phyloP scores from a whole-genome alignment of 2,797 vertebrate genomes.

The Eulemur albifrons region DNA sequence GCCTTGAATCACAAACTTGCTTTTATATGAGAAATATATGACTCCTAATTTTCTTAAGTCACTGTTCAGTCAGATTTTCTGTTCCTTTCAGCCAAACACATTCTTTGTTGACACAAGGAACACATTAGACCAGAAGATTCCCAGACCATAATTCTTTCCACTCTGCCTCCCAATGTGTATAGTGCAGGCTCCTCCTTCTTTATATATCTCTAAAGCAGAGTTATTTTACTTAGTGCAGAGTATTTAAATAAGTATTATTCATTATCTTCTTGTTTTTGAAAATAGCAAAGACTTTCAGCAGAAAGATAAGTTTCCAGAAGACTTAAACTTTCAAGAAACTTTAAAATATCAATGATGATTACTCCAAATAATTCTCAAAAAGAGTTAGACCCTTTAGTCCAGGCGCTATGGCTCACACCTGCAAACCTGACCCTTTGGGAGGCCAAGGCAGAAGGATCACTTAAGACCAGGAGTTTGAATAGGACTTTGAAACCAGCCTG shows the following conservation, averaged over 20 bases:
- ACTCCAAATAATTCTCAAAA: conserved; percentile 38
- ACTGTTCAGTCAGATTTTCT: neutral
- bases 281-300: conserved; percentile 24
- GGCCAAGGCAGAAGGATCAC: neutral
- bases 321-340: neutral
- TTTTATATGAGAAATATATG: neutral
- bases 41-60: neutral
- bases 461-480: neutral
- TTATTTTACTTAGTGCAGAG: neutral
- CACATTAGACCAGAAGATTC: neutral
- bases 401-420: neutral
- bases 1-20: neutral
- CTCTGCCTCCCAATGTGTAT: no score
- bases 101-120: neutral
- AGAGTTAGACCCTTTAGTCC: neutral
- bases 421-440: neutral
- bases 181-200: neutral
- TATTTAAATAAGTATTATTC: neutral
- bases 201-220: neutral
- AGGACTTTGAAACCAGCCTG: neutral
- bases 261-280: conserved; percentile 7
- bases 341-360: neutral
- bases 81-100: neutral
- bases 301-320: conserved; percentile 42
- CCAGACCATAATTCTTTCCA: no score